Evolutionary conservation across 2,797 vertebrate species (phyloP).

Genomic region (Pteronotus mesoamericanus): DNA sequence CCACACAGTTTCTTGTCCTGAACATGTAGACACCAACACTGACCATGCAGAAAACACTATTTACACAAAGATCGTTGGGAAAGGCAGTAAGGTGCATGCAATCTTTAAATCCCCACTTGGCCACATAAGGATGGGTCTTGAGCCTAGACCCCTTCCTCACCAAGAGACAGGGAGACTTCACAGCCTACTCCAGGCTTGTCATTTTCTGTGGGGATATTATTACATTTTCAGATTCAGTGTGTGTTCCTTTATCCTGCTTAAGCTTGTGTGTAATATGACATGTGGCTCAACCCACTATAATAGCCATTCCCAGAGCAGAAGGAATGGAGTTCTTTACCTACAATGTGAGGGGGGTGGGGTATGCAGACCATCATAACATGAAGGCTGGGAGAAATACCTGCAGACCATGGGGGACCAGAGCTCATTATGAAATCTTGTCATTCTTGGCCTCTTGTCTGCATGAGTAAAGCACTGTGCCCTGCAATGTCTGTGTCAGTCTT

Average conservation of each 20-base stretch:
- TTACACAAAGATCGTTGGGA: background rate
- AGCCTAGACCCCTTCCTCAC: background rate
- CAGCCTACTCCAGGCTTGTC: background rate
- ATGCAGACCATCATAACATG: no score
- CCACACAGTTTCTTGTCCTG: background rate
- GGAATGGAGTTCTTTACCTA: background rate
- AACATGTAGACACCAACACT: background rate
- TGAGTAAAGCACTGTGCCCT: background rate
- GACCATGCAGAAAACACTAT: background rate
- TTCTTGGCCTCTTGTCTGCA: background rate
- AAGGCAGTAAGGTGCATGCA: background rate
- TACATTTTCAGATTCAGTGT: background rate
- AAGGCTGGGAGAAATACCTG: background rate
- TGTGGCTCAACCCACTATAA: background rate
- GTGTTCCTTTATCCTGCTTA: background rate
- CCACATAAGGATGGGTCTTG: background rate
- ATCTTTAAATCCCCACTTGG: background rate
- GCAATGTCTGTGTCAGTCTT: background rate
- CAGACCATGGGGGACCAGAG: no score
- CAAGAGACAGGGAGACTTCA: background rate
- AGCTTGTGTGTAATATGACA: background rate
- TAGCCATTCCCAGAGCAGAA: background rate
- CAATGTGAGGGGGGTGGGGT: accelerated
- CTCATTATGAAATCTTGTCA: background rate
- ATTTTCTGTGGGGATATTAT: background rate